These are phyloP conservation scores for Beaufortia kweichowensis DNA, from an alignment of 2,113 vertebrate species.

Conservation along the genomic window DNA sequence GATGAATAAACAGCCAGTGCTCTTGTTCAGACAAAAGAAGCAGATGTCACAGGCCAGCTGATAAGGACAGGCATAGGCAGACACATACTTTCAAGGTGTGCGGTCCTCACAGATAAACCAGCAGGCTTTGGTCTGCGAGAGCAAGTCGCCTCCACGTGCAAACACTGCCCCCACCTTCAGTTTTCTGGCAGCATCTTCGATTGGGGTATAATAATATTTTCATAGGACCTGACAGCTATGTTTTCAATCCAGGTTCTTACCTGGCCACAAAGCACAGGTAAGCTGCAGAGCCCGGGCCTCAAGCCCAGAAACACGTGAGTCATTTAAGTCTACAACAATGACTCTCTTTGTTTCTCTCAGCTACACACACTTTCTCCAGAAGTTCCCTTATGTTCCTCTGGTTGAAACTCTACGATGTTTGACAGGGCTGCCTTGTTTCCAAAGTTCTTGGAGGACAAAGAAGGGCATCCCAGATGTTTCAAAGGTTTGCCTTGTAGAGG, in stretches of 20 bases:
- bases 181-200: conserved; percentile 70
- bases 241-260: conserved; percentile 74
- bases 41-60: conserved; percentile 55
- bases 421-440: conserved; percentile 34
- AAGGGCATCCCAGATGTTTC: conserved; percentile 43
- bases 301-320: conserved; percentile 78
- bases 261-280: conserved; percentile 80
- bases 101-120: conserved; percentile 54
- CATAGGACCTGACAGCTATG: conserved; percentile 72
- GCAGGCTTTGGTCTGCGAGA: conserved; percentile 42
- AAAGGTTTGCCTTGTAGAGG: conserved; percentile 14
- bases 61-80: conserved; percentile 54
- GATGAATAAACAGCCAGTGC: conserved; percentile 7
- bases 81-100: conserved; percentile 55
- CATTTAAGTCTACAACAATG: conserved; percentile 80
- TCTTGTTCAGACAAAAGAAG: conserved; percentile 47
- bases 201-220: conserved; percentile 75
- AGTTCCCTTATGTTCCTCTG: conserved; percentile 48
- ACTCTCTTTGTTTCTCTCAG: conserved; percentile 77
- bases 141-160: conserved; percentile 29
- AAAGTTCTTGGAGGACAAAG: conserved; percentile 38
- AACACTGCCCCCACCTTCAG: conserved; percentile 22
- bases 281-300: conserved; percentile 77
- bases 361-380: conserved; percentile 55
- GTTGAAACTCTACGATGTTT: conserved; percentile 13